These are phyloP conservation scores for Ecdyonurus torrentis DNA, from an alignment of 2,888 invertebrate genomes.

Conservation along the genomic window DNA sequence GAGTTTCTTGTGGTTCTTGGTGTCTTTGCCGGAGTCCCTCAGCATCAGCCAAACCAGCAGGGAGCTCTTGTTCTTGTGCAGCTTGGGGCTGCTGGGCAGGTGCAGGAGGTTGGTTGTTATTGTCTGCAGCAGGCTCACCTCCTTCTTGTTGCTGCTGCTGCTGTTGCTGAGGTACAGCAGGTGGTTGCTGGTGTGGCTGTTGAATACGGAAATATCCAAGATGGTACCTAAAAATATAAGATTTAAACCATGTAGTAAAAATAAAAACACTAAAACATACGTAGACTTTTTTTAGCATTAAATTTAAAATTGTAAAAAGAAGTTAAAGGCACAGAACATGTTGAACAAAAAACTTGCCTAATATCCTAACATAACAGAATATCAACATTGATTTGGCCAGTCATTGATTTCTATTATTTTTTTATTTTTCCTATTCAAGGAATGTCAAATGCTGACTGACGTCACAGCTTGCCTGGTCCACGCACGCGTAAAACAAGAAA, in stretches of 20 bases:
- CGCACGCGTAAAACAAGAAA: no score
- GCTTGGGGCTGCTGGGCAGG: constrained; percentile 19
- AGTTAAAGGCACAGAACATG: no score
- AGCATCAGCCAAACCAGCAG: constrained; percentile 19
- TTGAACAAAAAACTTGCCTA: no score
- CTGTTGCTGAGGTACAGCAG: constrained; percentile 53
- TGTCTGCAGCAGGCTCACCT: constrained; percentile 4
- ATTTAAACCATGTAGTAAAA: constrained; percentile 12
- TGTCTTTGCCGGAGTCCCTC: constrained; percentile 10
- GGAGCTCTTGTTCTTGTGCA: constrained; percentile 24
- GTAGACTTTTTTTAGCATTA: constrained; percentile 5
- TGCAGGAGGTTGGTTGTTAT: constrained; percentile 13
- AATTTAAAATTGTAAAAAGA: neutral
- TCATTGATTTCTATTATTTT: neutral
- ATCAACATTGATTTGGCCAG: no score
- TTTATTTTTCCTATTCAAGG: no score
- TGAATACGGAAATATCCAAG: no score
- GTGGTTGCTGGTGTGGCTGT: constrained; percentile 55
- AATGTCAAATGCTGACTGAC: no score
- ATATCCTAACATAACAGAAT: no score
- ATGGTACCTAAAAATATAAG: constrained; percentile 5
- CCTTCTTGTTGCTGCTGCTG: constrained; percentile 4
- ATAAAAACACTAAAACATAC: constrained; percentile 10
- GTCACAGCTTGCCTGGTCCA: no score
- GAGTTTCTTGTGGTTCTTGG: constrained; percentile 7